Evolutionary conservation across 2,888 invertebrate genomes (phyloP).

Genomic region (Nephrotoma appendiculata): DNA sequence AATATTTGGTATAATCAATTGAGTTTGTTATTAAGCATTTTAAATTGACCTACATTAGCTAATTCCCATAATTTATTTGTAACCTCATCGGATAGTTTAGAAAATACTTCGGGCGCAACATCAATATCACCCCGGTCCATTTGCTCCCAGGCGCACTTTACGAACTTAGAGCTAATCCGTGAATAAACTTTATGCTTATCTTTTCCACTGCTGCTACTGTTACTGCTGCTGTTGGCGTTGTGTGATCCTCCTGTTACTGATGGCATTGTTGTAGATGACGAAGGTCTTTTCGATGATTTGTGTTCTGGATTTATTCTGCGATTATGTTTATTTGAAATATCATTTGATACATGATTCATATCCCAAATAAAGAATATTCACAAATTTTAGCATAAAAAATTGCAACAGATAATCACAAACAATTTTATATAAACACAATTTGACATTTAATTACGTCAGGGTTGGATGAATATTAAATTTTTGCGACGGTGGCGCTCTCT

Average conservation of each 20-base stretch:
- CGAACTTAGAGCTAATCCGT: conserved; percentile 25
- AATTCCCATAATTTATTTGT: conserved; percentile 32
- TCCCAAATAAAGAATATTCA: not conserved
- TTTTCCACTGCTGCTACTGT: conserved; percentile 13
- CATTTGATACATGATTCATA: not conserved
- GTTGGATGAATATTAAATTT: not conserved
- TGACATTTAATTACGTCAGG: not conserved
- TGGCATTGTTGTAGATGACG: not conserved
- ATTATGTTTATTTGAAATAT: not conserved
- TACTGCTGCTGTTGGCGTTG: not conserved
- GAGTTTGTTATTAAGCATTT: not conserved
- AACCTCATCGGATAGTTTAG: conserved; percentile 28
- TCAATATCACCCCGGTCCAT: conserved; percentile 29
- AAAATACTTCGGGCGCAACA: conserved; percentile 25
- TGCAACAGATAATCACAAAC: not conserved
- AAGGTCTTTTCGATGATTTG: not conserved
- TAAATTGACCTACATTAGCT: conserved; percentile 22
- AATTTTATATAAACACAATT: not conserved
- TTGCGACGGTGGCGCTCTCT: no score
- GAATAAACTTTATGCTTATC: conserved; percentile 24
- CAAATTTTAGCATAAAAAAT: not conserved
- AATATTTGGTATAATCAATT: not conserved
- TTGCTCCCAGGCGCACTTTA: conserved; percentile 33
- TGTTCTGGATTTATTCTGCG: not conserved
- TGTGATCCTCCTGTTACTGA: not conserved